These are phyloP conservation scores for Reticulitermes speratus DNA, from an alignment of 1,140 invertebrate species.

Conservation along the genomic window DNA sequence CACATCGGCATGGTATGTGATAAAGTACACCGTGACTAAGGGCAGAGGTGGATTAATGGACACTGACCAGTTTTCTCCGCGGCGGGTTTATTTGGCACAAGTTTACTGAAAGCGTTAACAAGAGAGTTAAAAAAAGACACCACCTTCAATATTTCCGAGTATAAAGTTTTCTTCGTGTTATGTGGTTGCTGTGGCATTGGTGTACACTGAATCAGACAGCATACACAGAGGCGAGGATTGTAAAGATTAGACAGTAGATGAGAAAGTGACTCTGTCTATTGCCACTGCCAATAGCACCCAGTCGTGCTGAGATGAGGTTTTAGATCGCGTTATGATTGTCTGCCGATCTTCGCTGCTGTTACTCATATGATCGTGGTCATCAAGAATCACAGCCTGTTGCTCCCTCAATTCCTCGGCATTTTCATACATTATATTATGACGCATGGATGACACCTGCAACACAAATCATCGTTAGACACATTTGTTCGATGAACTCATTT, in stretches of 20 bases:
- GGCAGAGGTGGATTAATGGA: too few relatives aligned
- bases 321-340: conserved; percentile 43
- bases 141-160: too few relatives aligned
- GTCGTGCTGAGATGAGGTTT: conserved; percentile 53
- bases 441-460: background rate
- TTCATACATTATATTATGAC: conserved; percentile 26
- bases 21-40: too few relatives aligned
- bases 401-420: conserved; percentile 49
- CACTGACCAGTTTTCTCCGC: too few relatives aligned
- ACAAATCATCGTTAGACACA: too few relatives aligned
- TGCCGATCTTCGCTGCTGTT: conserved; percentile 42
- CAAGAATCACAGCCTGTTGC: conserved; percentile 40
- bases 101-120: too few relatives aligned
- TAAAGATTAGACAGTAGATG: conserved; percentile 54
- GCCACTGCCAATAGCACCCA: conserved; percentile 62
- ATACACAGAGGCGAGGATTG: conserved; percentile 54
- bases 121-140: too few relatives aligned
- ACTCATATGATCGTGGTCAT: conserved; percentile 36
- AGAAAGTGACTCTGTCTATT: conserved; percentile 61
- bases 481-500: too few relatives aligned
- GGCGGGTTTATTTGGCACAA: too few relatives aligned
- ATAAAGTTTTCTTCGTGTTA: too few relatives aligned
- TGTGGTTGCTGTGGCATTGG: too few relatives aligned
- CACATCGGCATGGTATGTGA: too few relatives aligned
- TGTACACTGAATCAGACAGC: conserved; percentile 41